Evolutionary conservation across 2,797 vertebrate genomes (phyloP).

Genomic region (Antrozous pallidus): DNA sequence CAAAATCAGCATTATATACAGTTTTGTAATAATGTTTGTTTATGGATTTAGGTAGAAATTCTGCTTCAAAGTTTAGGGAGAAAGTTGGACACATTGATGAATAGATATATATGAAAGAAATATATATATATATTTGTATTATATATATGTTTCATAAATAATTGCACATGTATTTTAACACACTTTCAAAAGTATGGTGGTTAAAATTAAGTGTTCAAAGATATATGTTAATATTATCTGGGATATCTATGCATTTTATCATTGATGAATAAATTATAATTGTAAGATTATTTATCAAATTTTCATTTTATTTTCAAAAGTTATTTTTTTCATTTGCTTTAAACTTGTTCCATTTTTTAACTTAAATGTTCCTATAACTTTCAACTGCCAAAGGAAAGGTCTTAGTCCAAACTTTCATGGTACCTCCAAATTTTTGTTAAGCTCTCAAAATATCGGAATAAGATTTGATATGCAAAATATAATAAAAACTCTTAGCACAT

Average conservation of each 20-base stretch:
- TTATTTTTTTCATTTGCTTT: not conserved
- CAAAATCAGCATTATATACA: not conserved
- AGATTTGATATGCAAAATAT: not conserved
- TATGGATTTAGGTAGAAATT: not conserved
- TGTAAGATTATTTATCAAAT: not conserved
- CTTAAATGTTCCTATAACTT: not conserved
- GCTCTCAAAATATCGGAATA: not conserved
- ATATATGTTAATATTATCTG: not conserved
- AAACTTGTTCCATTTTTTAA: not conserved
- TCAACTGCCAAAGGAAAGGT: not conserved
- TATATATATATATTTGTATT: not conserved
- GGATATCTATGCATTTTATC: not conserved
- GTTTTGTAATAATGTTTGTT: not conserved
- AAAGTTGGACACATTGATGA: not conserved
- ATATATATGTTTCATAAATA: not conserved
- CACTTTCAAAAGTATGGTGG: not conserved
- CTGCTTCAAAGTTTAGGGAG: not conserved
- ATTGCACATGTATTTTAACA: not conserved
- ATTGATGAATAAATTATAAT: not conserved
- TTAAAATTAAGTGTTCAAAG: not conserved
- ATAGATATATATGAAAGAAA: not conserved
- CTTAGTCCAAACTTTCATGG: not conserved
- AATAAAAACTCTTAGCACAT: not conserved
- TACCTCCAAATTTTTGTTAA: not conserved
- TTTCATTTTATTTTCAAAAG: not conserved